A percentile compares a stretch with the other conserved stretches of the same genome.
Evolutionary conservation across 2,888 invertebrate species (phyloP).

Genomic region (Macaria notata): DNA sequence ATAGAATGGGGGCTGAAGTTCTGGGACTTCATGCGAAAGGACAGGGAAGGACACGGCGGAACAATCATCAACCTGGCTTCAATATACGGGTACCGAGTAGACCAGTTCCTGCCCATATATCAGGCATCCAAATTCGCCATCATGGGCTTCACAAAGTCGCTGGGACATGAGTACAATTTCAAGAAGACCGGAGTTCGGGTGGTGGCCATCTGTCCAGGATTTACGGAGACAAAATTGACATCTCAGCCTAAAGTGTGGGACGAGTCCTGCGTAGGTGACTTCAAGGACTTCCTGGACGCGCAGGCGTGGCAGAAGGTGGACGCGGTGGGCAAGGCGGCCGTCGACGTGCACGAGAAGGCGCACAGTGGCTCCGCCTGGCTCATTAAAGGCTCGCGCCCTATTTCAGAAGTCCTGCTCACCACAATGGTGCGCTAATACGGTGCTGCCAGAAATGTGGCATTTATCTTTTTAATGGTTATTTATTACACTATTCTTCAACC

Average conservation of each 20-base stretch:
- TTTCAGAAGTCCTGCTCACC: slow-evolving; percentile 37
- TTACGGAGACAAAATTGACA: slow-evolving; percentile 61
- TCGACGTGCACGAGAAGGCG: slow-evolving; percentile 57
- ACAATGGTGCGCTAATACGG: slow-evolving; percentile 18
- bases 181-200: slow-evolving; percentile 74
- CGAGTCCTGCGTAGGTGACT: slow-evolving; percentile 34
- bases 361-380: slow-evolving; percentile 79
- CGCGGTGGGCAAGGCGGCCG: slow-evolving; percentile 50
- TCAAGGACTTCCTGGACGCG: slow-evolving; percentile 33
- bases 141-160: slow-evolving; percentile 71
- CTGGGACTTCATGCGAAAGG: slow-evolving; percentile 78
- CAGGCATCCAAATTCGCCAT: slow-evolving; percentile 83
- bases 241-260: slow-evolving; percentile 29
- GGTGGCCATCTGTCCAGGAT: slow-evolving; percentile 75
- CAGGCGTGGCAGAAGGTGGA: slow-evolving; percentile 52
- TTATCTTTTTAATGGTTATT: neutral
- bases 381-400: slow-evolving; percentile 65
- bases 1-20: slow-evolving; percentile 71
- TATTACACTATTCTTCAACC: no score
- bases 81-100: slow-evolving; percentile 76
- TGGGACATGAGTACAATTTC: slow-evolving; percentile 66
- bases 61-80: slow-evolving; percentile 85
- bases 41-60: slow-evolving; percentile 81
- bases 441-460: neutral
- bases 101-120: slow-evolving; percentile 78